These are phyloP conservation scores for Haemorhous mexicanus DNA, from an alignment of 2,113 vertebrate genomes.

Conservation along the genomic window DNA sequence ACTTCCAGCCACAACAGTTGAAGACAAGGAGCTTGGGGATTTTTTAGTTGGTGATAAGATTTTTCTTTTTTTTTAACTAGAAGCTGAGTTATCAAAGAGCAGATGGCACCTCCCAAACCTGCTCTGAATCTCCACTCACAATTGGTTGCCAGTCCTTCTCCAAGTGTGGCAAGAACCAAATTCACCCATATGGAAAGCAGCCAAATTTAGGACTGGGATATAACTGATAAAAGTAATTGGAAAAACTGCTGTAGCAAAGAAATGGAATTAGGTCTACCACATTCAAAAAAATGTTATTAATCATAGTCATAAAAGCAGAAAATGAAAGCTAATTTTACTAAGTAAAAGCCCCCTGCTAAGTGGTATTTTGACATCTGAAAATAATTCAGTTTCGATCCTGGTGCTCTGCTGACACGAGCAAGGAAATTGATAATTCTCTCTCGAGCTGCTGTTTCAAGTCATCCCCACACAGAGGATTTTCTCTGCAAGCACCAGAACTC, in stretches of 20 bases:
- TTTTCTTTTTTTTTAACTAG: not conserved
- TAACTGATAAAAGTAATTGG: not conserved
- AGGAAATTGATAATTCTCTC: not conserved
- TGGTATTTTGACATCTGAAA: slow-evolving; percentile 49
- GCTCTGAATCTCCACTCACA: not conserved
- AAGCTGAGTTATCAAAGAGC: not conserved
- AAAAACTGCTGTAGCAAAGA: not conserved
- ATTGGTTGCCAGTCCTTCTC: not conserved
- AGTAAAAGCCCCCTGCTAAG: slow-evolving; percentile 19
- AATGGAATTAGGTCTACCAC: not conserved
- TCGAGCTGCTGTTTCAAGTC: not conserved
- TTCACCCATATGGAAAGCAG: not conserved
- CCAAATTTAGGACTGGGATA: not conserved
- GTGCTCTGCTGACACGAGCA: not conserved
- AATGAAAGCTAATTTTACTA: slow-evolving; percentile 29
- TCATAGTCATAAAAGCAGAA: not conserved
- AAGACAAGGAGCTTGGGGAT: not conserved
- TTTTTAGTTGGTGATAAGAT: not conserved
- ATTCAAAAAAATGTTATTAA: not conserved
- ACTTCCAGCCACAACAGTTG: not conserved
- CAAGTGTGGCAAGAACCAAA: not conserved
- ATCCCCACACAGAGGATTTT: accelerated
- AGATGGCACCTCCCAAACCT: not conserved
- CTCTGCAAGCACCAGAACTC: not conserved
- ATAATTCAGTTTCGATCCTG: slow-evolving; percentile 22